phyloP scores from a whole-genome alignment of 2,113 vertebrate species.

The Scolopax mira region DNA sequence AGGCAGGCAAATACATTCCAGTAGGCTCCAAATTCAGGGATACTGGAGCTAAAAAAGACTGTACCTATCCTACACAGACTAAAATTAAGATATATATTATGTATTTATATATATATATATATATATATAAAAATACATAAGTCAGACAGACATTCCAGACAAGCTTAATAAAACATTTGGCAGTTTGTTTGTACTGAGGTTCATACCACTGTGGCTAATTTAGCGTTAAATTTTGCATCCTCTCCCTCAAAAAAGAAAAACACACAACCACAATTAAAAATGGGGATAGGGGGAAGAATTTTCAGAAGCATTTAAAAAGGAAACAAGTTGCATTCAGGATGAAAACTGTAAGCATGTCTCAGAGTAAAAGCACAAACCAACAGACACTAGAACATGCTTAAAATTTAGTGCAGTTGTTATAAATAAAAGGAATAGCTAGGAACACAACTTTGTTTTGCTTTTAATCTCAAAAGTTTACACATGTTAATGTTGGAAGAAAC shows the following conservation, averaged over 20 bases:
- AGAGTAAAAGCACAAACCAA: not conserved
- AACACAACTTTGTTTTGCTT: not conserved
- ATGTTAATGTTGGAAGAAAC: not conserved
- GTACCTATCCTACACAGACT: not conserved
- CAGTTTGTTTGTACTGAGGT: not conserved
- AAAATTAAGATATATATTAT: not conserved
- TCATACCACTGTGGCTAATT: not conserved
- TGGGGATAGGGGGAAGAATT: not conserved
- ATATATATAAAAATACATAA: too few relatives aligned
- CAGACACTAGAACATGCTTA: not conserved
- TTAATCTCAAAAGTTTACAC: not conserved
- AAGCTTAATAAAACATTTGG: not conserved
- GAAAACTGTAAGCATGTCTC: not conserved
- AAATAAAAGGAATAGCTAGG: not conserved
- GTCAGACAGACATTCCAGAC: not conserved
- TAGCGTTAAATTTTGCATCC: not conserved
- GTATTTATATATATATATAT: not conserved
- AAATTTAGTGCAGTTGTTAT: not conserved
- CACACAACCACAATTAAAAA: not conserved
- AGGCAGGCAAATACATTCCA: not conserved
- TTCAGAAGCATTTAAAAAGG: not conserved
- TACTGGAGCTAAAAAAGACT: not conserved
- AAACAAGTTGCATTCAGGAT: not conserved
- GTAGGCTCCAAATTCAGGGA: not conserved
- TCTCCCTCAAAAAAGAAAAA: not conserved